Base-by-base conservation (phyloP, 2,113 vertebrate species). In the Beaufortia kweichowensis region DNA sequence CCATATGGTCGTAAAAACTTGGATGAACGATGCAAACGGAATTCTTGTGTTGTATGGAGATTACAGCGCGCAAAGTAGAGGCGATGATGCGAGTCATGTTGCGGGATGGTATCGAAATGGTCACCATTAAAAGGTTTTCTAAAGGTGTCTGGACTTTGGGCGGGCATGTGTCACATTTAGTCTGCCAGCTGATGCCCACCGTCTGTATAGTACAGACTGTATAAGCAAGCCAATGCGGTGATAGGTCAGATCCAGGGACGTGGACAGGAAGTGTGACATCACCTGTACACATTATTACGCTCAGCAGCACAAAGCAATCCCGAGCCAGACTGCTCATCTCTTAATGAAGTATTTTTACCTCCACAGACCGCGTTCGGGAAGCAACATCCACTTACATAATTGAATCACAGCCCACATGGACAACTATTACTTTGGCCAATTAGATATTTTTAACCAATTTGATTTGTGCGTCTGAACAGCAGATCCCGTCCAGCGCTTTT, bases 361-460 rank as follows among this genome's bases (percentile, higher is more conserved):
- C 57, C 21, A 29, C 79, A 81, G 66, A 66, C 48, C 67, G 35
- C 6, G 14, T 77, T 71, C 70, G 26, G 41, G 41, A 29, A 33
- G 57, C 60, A 64, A 28, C 60, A 41, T 75, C 33, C 35, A 53
- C 12, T 67, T 21, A n/a, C n/a, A n/a, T 66, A 79, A 76, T 76
- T 19, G 19, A 79, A 67, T 79, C 61, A 68, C 24, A 6, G 33
- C 56, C 62, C 48, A 69, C 70, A 68, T 73, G 33, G 67, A 23
- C 67, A 68, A 74, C 74, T 68, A 55, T 74, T 77, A 64, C 39
- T 71, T 68, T 63, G 61, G 15, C 24, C 39, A 79, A 64, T 77
- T 63, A 63, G 77, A 23, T 67, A 56, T 74, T 77, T 82, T 79
- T 68, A 79, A 77, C 69, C 75, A 64, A 80, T 80, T 80, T 50